phyloP scores from a whole-genome alignment of 2,888 invertebrate genomes.

The Galerucella calmariensis region DNA sequence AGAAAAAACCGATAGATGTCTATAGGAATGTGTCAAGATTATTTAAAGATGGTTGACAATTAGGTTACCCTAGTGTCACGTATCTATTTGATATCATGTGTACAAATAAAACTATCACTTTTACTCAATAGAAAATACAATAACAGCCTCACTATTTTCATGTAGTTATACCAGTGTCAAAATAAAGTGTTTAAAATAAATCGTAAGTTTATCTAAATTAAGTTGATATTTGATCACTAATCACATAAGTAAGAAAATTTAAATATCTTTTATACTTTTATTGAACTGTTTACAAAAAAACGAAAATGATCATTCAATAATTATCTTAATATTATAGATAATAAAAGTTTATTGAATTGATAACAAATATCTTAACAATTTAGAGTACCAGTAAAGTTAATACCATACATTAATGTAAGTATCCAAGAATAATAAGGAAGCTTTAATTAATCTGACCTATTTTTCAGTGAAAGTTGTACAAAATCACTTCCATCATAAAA shows the following conservation, averaged over 20 bases:
- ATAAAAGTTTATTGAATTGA: no score
- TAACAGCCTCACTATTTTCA: neutral
- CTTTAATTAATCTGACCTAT: conserved; percentile 23
- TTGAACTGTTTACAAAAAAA: no score
- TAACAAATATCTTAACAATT: no score
- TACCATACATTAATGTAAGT: no score
- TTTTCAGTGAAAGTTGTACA: conserved; percentile 32
- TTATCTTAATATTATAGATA: no score
- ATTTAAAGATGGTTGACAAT: neutral
- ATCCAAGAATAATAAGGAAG: neutral
- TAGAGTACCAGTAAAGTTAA: no score
- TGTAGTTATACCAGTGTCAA: neutral
- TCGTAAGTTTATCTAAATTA: neutral
- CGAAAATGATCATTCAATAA: no score
- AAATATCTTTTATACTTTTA: no score
- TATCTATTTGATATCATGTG: neutral
- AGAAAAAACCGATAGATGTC: neutral
- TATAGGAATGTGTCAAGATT: neutral
- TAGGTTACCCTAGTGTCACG: neutral
- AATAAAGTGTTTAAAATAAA: conserved; percentile 1
- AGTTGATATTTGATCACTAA: neutral
- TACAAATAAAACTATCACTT: neutral
- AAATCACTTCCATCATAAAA: neutral
- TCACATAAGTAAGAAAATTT: no score
- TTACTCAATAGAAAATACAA: neutral